phyloP scores from a whole-genome alignment of 1,140 invertebrate species.

The Drosophila lacertosa region DNA sequence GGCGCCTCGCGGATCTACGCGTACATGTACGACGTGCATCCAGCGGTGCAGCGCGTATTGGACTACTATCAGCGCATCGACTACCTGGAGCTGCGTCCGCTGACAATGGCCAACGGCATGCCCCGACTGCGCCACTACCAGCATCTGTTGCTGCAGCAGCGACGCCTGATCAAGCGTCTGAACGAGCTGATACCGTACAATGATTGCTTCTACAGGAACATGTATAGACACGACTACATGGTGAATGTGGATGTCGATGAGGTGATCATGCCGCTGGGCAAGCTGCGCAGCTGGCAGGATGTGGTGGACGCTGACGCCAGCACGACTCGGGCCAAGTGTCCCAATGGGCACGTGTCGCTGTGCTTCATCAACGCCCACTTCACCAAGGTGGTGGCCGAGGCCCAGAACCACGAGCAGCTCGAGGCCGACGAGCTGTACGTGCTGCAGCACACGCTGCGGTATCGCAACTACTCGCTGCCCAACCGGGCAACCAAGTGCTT shows the following conservation, averaged over 20 bases:
- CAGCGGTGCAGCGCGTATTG: constrained; percentile 94
- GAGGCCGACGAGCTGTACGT: constrained; percentile 59
- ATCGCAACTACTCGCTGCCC: constrained; percentile 46
- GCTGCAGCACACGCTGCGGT: constrained; percentile 64
- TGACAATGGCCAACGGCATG: constrained; percentile 90
- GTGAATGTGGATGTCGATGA: constrained; percentile 91
- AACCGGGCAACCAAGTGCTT: constrained; percentile 67
- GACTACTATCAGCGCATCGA: constrained; percentile 64
- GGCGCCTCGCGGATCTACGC: constrained; percentile 96
- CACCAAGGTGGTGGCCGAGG: constrained; percentile 42
- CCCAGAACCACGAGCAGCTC: constrained; percentile 56
- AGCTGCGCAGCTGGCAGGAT: constrained; percentile 84
- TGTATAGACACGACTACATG: constrained; percentile 91
- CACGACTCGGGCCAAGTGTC: constrained; percentile 15
- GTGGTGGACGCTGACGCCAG: constrained; percentile 25
- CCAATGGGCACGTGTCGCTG: constrained; percentile 28
- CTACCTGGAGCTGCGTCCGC: constrained; percentile 87
- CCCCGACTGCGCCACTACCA: constrained; percentile 89
- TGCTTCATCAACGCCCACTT: constrained; percentile 69
- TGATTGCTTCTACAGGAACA: constrained; percentile 91
- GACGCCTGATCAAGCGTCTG: constrained; percentile 84
- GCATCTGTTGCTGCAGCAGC: constrained; percentile 87
- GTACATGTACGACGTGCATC: constrained; percentile 95
- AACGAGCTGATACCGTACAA: constrained; percentile 94
- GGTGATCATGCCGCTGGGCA: constrained; percentile 87